Conservation (phyloP, 2,888 invertebrate genomes). For the Saturnia pavonia region DNA sequence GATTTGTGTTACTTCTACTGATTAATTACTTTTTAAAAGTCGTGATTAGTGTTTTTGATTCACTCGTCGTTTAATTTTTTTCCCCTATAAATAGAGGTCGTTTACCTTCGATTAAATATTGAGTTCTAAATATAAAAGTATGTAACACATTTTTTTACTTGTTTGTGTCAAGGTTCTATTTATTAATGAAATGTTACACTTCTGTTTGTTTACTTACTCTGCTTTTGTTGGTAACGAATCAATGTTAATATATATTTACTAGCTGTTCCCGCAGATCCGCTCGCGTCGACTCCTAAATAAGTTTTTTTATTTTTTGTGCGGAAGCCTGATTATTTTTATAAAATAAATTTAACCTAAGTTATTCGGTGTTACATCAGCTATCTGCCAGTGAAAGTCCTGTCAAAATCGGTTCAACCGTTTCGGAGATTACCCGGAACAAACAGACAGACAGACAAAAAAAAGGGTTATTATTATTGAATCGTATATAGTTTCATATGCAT, state of each 20-base stretch:
- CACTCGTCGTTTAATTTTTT: background rate
- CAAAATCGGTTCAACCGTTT: too few species aligned
- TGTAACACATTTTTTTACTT: background rate
- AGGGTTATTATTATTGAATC: too few species aligned
- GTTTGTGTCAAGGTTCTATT: slow-evolving; percentile 2
- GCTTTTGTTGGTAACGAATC: background rate
- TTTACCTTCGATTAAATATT: background rate
- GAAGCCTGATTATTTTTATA: too few species aligned
- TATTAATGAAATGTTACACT: background rate
- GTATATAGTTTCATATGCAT: too few species aligned
- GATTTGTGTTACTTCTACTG: background rate
- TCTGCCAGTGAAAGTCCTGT: too few species aligned
- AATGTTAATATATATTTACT: background rate
- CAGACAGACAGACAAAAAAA: too few species aligned
- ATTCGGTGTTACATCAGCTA: too few species aligned
- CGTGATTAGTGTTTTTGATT: background rate
- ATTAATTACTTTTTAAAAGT: background rate
- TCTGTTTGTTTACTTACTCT: background rate
- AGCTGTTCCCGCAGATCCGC: too few species aligned
- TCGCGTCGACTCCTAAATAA: too few species aligned
- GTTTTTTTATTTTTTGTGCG: too few species aligned
- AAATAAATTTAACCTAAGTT: too few species aligned
- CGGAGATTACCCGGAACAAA: too few species aligned
- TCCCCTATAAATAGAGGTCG: background rate
- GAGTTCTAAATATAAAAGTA: background rate